Evolutionary conservation across 2,888 invertebrate species (phyloP).

Genomic region (Orchesellides sinensis): DNA sequence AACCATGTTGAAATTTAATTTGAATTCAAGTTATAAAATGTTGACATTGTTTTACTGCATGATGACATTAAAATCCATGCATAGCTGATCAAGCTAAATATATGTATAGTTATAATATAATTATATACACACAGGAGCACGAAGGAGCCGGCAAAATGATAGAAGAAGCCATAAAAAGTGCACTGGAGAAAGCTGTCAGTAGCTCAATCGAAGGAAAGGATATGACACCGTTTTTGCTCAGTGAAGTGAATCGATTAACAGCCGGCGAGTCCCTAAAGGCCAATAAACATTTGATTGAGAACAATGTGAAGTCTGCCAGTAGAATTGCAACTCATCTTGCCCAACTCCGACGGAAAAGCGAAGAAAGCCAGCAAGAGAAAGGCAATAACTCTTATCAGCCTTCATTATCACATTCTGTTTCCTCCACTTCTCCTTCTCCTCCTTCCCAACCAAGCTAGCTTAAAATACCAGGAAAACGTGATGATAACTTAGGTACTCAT

Average conservation of each 20-base stretch:
- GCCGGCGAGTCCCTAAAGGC: conserved; percentile 88
- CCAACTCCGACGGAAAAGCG: conserved; percentile 58
- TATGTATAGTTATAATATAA: neutral
- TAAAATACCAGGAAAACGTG: neutral
- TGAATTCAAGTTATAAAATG: too few species aligned
- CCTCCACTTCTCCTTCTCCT: too few species aligned
- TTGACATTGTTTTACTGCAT: too few species aligned
- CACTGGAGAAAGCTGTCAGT: conserved; percentile 82
- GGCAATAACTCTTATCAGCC: neutral
- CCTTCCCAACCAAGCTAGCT: too few species aligned
- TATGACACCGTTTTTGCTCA: conserved; percentile 94
- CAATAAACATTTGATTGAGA: conserved; percentile 90
- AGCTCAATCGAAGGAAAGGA: conserved; percentile 87
- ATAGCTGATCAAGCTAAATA: too few species aligned
- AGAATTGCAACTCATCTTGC: conserved; percentile 84
- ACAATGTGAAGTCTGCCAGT: conserved; percentile 92
- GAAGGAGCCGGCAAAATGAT: conserved; percentile 80
- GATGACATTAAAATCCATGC: too few species aligned
- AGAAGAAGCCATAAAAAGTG: conserved; percentile 84
- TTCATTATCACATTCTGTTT: too few species aligned
- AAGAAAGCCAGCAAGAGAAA: neutral
- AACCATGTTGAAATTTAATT: too few species aligned
- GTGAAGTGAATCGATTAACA: conserved; percentile 87
- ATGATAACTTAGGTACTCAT: too few species aligned
- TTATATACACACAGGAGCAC: conserved; percentile 63